phyloP scores from a whole-genome alignment of 2,888 invertebrate species.

The Meteorus cinctellus region DNA sequence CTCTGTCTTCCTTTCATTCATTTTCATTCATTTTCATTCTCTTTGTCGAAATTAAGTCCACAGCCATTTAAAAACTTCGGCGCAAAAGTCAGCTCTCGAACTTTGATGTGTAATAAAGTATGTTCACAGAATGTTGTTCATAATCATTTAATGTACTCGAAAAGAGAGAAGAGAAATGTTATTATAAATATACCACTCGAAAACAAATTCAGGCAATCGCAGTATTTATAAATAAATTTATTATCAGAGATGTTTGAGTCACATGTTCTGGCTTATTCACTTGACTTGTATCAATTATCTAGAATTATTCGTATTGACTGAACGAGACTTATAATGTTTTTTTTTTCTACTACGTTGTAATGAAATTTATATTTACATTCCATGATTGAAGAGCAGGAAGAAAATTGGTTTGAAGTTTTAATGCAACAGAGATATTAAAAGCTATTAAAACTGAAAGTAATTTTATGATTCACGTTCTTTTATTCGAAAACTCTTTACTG shows the following conservation, averaged over 20 bases:
- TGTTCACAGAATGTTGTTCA: constrained; percentile 23
- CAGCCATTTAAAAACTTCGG: constrained; percentile 2
- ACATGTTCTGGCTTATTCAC: neutral
- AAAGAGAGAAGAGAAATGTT: neutral
- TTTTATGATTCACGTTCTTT: constrained; percentile 9
- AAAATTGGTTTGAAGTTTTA: constrained; percentile 2
- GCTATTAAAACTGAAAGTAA: constrained; percentile 23
- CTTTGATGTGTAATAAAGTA: constrained; percentile 29
- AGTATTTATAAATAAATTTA: neutral
- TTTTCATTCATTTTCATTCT: neutral
- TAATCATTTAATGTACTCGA: neutral
- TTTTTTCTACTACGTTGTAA: neutral
- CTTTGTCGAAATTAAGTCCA: constrained; percentile 25
- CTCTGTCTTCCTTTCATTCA: neutral
- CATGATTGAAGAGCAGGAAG: neutral
- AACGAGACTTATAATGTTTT: neutral
- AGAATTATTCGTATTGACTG: neutral
- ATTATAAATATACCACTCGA: neutral
- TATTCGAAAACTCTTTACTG: constrained; percentile 7
- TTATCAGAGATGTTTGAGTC: neutral
- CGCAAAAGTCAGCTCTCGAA: constrained; percentile 14
- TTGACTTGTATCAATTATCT: neutral
- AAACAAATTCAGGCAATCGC: neutral
- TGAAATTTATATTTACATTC: neutral
- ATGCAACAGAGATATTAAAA: constrained; percentile 5